Evolutionary conservation across 2,797 vertebrate genomes (phyloP).

Genomic region (Dendrocincla tyrannina): DNA sequence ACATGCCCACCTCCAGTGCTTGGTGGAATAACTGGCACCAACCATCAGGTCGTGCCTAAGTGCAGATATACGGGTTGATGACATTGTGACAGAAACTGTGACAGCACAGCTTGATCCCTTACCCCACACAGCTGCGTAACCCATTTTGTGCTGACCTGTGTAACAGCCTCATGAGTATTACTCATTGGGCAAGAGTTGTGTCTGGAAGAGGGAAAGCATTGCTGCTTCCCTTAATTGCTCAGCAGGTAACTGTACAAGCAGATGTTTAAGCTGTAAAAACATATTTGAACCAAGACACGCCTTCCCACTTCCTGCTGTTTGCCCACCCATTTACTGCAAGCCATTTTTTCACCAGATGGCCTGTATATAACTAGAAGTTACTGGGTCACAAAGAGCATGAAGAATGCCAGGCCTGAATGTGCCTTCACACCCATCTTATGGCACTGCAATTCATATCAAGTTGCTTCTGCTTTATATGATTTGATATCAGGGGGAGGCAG

Average conservation of each 20-base stretch:
- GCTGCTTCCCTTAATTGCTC: not conserved
- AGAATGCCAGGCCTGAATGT: not conserved
- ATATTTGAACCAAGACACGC: not conserved
- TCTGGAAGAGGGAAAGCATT: not conserved
- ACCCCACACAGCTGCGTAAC: no score
- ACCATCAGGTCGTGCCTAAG: not conserved
- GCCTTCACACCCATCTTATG: not conserved
- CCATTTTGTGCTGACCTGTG: not conserved
- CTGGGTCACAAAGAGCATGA: not conserved
- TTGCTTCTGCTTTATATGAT: not conserved
- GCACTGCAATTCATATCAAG: not conserved
- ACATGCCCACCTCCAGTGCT: fast-evolving
- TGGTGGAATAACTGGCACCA: no score
- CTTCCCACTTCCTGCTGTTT: not conserved
- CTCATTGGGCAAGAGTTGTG: not conserved
- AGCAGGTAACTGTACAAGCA: not conserved
- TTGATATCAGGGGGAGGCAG: not conserved
- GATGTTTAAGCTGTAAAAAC: not conserved
- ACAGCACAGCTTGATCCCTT: not conserved
- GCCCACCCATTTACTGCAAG: not conserved
- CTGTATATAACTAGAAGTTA: not conserved
- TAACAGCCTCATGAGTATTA: not conserved
- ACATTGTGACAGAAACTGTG: not conserved
- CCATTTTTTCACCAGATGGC: not conserved
- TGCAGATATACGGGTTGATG: not conserved